Conservation (phyloP, 2,797 vertebrate species). For the Sarcoramphus papa region DNA sequence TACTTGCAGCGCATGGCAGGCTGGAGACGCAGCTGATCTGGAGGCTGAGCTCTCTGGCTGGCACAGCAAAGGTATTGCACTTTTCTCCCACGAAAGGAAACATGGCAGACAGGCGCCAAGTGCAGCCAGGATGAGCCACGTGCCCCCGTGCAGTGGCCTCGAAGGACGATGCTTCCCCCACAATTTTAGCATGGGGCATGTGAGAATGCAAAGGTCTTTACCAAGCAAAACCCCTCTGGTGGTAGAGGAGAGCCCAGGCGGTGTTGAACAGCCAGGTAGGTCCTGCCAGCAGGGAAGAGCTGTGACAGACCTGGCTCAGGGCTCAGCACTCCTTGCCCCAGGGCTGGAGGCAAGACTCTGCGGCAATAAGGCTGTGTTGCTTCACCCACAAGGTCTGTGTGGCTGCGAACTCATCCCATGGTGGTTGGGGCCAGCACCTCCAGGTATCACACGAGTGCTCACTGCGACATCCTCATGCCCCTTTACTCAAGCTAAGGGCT, state of each 20-base stretch:
- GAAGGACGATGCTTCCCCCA: neutral
- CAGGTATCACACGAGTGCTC: accelerated
- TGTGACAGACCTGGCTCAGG: neutral
- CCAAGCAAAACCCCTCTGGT: neutral
- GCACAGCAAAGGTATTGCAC: neutral
- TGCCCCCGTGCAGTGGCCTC: neutral
- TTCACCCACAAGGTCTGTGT: neutral
- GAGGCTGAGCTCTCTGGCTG: neutral
- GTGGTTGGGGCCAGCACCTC: neutral
- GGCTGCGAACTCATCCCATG: neutral
- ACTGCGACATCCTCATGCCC: neutral
- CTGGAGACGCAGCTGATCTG: neutral
- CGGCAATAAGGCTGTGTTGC: accelerated
- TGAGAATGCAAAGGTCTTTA: neutral
- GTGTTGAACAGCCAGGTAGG: neutral
- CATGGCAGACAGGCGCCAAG: neutral
- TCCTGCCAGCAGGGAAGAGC: neutral
- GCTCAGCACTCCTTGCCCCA: accelerated
- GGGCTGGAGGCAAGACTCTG: neutral
- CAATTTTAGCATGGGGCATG: neutral
- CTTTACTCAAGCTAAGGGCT: neutral
- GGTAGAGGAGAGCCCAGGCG: accelerated
- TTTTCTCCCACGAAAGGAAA: neutral
- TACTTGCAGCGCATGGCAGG: neutral
- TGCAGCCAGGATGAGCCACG: neutral